phyloP scores from a whole-genome alignment of 1,140 invertebrate genomes.

The Sminthurides bifidus region DNA sequence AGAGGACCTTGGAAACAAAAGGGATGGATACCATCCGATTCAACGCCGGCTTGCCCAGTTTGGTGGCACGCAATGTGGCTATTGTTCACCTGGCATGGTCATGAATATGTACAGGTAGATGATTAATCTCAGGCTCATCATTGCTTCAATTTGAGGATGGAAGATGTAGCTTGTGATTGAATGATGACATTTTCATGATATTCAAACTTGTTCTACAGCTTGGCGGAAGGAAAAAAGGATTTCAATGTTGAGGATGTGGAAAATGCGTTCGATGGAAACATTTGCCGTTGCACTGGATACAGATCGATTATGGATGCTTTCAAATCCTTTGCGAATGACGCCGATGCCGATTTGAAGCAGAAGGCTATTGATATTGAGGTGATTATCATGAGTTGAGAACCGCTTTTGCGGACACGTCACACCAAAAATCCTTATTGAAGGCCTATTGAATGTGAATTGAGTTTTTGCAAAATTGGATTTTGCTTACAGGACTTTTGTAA shows the following conservation, averaged over 20 bases:
- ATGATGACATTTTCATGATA: too few species aligned
- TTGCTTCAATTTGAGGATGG: background rate
- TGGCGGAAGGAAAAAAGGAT: slow-evolving; percentile 8
- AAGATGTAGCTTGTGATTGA: background rate
- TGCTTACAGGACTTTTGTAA: background rate
- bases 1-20: slow-evolving; percentile 39
- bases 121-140: slow-evolving; percentile 27
- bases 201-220: slow-evolving; percentile 32
- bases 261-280: slow-evolving; percentile 38
- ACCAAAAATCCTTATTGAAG: background rate
- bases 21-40: slow-evolving; percentile 36
- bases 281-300: slow-evolving; percentile 45
- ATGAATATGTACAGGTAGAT: slow-evolving; percentile 15
- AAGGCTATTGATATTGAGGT: slow-evolving; percentile 16
- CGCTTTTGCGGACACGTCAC: background rate
- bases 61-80: slow-evolving; percentile 36
- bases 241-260: slow-evolving; percentile 56
- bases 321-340: slow-evolving; percentile 57
- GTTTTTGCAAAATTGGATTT: background rate
- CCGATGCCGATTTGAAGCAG: slow-evolving; percentile 37
- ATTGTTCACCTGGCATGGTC: slow-evolving; percentile 11
- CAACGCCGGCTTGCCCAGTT: slow-evolving; percentile 35
- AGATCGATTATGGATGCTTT: slow-evolving; percentile 49
- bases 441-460: background rate
- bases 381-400: background rate